These are phyloP conservation scores for Ochropacha duplaris DNA, from an alignment of 2,888 invertebrate species.

Conservation along the genomic window DNA sequence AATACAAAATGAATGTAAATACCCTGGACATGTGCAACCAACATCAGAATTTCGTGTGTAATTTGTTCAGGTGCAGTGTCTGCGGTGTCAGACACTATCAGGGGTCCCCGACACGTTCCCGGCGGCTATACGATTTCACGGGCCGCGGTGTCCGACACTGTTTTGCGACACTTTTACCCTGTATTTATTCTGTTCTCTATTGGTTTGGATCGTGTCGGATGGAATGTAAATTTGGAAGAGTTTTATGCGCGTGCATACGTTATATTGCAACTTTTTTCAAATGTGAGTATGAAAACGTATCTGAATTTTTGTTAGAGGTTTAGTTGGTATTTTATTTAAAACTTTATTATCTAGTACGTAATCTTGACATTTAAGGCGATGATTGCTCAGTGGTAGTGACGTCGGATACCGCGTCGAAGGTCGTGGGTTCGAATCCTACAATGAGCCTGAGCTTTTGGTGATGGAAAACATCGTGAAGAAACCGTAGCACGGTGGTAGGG, in stretches of 20 bases:
- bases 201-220: slow-evolving; percentile 41
- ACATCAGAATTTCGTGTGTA: slow-evolving; percentile 15
- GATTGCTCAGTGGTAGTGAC: too few relatives aligned
- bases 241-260: not conserved
- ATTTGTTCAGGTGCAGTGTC: slow-evolving; percentile 43
- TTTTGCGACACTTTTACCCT: slow-evolving; percentile 35
- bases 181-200: slow-evolving; percentile 47
- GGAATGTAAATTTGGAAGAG: slow-evolving; percentile 35
- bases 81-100: slow-evolving; percentile 46
- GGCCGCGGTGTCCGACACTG: slow-evolving; percentile 33
- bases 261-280: not conserved
- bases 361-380: too few relatives aligned
- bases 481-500: too few relatives aligned
- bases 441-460: too few relatives aligned
- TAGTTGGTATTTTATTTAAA: not conserved
- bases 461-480: too few relatives aligned
- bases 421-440: too few relatives aligned
- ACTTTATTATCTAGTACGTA: not conserved
- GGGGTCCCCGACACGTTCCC: slow-evolving; percentile 26
- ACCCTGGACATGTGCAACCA: not conserved
- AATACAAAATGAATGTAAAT: too few relatives aligned
- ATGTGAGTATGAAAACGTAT: not conserved
- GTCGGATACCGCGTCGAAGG: too few relatives aligned
- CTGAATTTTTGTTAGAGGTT: not conserved
- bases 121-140: slow-evolving; percentile 37